Evolutionary conservation across 2,888 invertebrate genomes (phyloP).

Genomic region (Girardia tigrina): DNA sequence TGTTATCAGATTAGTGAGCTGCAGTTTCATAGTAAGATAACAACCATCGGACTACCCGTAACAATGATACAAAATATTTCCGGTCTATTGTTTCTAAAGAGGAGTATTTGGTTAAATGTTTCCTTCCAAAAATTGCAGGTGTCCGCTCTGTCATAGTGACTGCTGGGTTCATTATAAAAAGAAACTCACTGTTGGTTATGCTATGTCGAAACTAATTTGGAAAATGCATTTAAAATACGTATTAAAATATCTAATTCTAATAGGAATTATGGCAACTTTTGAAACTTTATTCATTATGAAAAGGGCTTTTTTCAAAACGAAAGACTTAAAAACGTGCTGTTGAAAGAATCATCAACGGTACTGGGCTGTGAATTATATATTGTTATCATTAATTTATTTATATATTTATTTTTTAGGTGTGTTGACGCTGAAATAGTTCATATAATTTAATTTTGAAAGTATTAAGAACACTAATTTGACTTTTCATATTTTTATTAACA

Average conservation of each 20-base stretch:
- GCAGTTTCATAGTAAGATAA: constrained; percentile 17
- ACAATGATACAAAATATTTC: constrained; percentile 23
- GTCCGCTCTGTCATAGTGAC: constrained; percentile 17
- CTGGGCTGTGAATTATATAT: neutral
- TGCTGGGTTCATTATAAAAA: constrained; percentile 13
- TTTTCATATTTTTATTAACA: too few relatives aligned
- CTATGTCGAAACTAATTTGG: constrained; percentile 16
- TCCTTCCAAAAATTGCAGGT: constrained; percentile 19
- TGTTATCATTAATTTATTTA: neutral
- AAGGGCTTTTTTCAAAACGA: too few relatives aligned
- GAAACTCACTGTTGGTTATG: neutral
- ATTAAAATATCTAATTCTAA: too few relatives aligned
- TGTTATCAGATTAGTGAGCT: constrained; percentile 23
- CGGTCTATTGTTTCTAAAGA: neutral
- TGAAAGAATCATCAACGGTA: neutral
- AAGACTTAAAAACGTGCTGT: too few relatives aligned
- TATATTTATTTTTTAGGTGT: neutral
- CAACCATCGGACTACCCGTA: constrained; percentile 19
- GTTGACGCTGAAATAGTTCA: too few relatives aligned
- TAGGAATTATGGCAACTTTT: too few relatives aligned
- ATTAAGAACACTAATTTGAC: too few relatives aligned
- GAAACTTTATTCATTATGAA: too few relatives aligned
- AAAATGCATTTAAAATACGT: neutral
- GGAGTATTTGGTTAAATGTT: constrained; percentile 5
- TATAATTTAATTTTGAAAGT: too few relatives aligned